These are phyloP conservation scores for Drosophila murphyi DNA, from an alignment of 1,140 invertebrate species.

Conservation along the genomic window DNA sequence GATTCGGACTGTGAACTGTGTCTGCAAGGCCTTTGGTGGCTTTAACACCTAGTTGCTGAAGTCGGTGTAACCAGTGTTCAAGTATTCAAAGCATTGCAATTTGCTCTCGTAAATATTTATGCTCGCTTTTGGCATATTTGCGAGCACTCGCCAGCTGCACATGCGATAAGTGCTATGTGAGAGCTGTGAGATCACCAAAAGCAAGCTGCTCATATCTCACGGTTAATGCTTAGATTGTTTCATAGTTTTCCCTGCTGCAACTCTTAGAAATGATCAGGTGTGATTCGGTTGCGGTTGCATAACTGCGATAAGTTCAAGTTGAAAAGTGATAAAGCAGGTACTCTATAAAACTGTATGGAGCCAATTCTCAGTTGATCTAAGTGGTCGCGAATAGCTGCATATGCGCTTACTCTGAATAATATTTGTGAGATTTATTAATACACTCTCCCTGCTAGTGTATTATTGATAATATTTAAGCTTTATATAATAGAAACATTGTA, in stretches of 20 bases:
- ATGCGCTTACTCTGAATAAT: conserved; percentile 10
- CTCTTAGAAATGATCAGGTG: conserved; percentile 22
- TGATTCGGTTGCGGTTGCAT: conserved; percentile 10
- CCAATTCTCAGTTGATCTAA: conserved; percentile 7
- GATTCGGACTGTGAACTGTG: conserved; percentile 50
- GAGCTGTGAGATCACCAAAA: conserved; percentile 4
- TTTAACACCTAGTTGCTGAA: conserved; percentile 55
- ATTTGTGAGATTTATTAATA: conserved; percentile 4
- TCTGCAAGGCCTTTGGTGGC: conserved; percentile 36
- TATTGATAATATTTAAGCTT: background rate
- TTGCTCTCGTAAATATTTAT: conserved; percentile 55
- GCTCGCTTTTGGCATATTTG: conserved; percentile 56
- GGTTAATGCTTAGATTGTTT: background rate
- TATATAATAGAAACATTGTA: background rate
- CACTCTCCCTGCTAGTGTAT: background rate
- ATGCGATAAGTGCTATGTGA: conserved; percentile 3
- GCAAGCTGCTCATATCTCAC: conserved; percentile 1
- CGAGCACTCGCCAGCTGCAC: conserved; percentile 32
- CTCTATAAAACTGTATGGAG: background rate
- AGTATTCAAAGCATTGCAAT: conserved; percentile 63
- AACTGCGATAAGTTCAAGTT: conserved; percentile 1
- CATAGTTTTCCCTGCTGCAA: background rate
- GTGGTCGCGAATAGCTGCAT: conserved; percentile 23
- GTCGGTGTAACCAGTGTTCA: conserved; percentile 41
- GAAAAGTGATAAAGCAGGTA: conserved; percentile 19